These are phyloP conservation scores for Bugula neritina DNA, from an alignment of 2,888 invertebrate genomes.

Conservation along the genomic window DNA sequence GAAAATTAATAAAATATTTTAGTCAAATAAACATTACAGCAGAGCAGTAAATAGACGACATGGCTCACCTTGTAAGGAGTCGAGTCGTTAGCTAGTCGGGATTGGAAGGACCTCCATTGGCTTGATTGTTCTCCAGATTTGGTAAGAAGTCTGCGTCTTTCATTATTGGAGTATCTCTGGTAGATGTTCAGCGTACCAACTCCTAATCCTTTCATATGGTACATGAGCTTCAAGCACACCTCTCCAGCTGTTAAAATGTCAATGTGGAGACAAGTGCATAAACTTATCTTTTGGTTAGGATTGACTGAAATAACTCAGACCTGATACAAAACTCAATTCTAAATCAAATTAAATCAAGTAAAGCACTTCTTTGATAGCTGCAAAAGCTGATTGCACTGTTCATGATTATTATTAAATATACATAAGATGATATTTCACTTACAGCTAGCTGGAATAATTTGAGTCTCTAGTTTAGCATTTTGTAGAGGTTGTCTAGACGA, in stretches of 20 bases:
- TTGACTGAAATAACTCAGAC: too few relatives aligned
- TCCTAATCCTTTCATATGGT: slow-evolving; percentile 20
- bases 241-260: background rate
- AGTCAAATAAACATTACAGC: too few relatives aligned
- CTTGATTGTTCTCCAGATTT: background rate
- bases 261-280: too few relatives aligned
- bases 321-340: too few relatives aligned
- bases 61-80: background rate
- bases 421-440: too few relatives aligned
- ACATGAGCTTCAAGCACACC: background rate
- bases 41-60: too few relatives aligned
- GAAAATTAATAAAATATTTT: too few relatives aligned
- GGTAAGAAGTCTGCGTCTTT: background rate
- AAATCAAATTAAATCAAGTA: too few relatives aligned
- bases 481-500: background rate
- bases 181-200: background rate
- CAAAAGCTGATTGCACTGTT: too few relatives aligned
- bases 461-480: background rate
- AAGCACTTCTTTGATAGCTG: too few relatives aligned
- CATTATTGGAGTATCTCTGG: slow-evolving; percentile 4
- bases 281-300: too few relatives aligned
- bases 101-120: background rate
- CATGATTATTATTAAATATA: too few relatives aligned
- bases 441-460: background rate
- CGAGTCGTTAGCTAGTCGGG: background rate